These are phyloP conservation scores for Dastarcus helophoroides DNA, from an alignment of 2,888 invertebrate species.

Conservation along the genomic window DNA sequence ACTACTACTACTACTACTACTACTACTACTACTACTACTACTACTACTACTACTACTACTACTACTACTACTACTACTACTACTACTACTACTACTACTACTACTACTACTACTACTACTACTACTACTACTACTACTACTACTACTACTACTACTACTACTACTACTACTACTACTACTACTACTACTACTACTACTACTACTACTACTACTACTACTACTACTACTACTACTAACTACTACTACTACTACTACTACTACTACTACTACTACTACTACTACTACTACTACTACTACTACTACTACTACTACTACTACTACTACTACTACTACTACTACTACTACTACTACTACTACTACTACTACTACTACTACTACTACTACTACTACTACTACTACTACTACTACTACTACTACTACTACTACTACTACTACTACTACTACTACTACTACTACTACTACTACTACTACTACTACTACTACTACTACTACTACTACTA, in stretches of 20 bases:
- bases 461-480: slow-evolving; percentile 1
- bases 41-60: slow-evolving; percentile 1
- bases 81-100: slow-evolving; percentile 1
- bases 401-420: slow-evolving; percentile 1
- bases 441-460: slow-evolving; percentile 1
- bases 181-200: slow-evolving; percentile 1
- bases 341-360: slow-evolving; percentile 1
- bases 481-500: slow-evolving; percentile 1
- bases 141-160: slow-evolving; percentile 1
- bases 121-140: slow-evolving; percentile 1
- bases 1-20: slow-evolving; percentile 1
- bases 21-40: slow-evolving; percentile 1
- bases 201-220: slow-evolving; percentile 1
- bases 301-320: slow-evolving; percentile 1
- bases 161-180: slow-evolving; percentile 1
- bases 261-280: slow-evolving; percentile 1
- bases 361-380: slow-evolving; percentile 1
- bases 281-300: slow-evolving; percentile 1
- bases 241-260: slow-evolving; percentile 1
- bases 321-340: slow-evolving; percentile 1
- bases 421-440: slow-evolving; percentile 1
- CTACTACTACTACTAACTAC: no score
- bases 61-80: slow-evolving; percentile 1
- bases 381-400: slow-evolving; percentile 1
- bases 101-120: slow-evolving; percentile 1